Conservation (phyloP, 2,888 invertebrate genomes). For the Cheilosia soror region DNA sequence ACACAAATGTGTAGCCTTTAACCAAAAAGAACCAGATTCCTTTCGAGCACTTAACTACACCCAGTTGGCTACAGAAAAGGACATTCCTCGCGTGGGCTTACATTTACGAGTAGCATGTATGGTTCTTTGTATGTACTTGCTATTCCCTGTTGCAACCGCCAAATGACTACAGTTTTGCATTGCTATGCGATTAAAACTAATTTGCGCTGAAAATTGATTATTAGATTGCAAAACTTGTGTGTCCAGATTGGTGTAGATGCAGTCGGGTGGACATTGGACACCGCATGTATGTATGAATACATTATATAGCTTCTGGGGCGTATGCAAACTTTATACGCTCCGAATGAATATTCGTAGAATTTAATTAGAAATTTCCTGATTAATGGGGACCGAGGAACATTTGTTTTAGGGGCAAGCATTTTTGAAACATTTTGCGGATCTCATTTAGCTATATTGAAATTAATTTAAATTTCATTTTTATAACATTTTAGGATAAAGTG, state of each 20-base stretch:
- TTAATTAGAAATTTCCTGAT: conserved; percentile 70
- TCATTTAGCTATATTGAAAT: conserved; percentile 6
- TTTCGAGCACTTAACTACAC: not conserved
- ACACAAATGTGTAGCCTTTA: conserved; percentile 48
- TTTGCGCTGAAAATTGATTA: conserved; percentile 62
- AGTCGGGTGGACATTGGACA: conserved; percentile 34
- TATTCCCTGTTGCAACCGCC: not conserved
- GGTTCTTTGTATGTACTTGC: not conserved
- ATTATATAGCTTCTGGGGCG: conserved; percentile 12
- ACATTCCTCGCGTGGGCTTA: conserved; percentile 5
- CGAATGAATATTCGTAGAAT: conserved; percentile 31
- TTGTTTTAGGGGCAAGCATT: conserved; percentile 18
- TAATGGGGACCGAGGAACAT: conserved; percentile 34
- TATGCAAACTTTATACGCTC: conserved; percentile 32
- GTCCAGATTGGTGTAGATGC: not conserved
- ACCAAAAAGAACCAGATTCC: not conserved
- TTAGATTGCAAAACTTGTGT: conserved; percentile 25
- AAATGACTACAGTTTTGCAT: not conserved
- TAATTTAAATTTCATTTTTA: conserved; percentile 28
- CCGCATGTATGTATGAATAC: conserved; percentile 15
- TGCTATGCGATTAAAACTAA: conserved; percentile 40
- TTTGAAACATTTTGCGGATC: conserved; percentile 31
- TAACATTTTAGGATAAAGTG: not conserved
- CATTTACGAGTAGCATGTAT: too few species aligned
- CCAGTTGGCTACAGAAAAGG: conserved; percentile 6